Base-by-base conservation (phyloP, 1,140 invertebrate species). In the Zaprionus vittiger region DNA sequence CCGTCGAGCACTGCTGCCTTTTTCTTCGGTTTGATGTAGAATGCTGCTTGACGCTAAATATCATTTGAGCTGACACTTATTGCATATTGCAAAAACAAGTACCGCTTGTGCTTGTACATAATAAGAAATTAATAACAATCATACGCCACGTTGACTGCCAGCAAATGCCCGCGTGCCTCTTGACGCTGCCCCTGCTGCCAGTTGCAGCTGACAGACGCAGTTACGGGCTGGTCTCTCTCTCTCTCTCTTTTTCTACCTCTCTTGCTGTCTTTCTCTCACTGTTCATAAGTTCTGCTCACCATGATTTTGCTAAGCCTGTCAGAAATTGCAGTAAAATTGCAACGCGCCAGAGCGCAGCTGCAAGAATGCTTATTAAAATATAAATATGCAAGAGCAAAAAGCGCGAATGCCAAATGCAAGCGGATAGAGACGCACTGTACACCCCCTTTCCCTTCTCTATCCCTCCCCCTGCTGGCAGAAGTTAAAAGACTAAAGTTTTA, bases 401-500 rank as follows among this genome's bases (percentile, higher is more conserved):
- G 80, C 63, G 56, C 55, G 69, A 52, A 74, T 55, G 77, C 70
- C 70, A 80, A 87, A 55, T 85, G 79, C 69, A 62, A 77, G 73
- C 74, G 74, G 71, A 31, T 68, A 66, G 54, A 76, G 56, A 56
- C 60, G 47, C 59, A 56, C 47, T 54, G 37, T 55, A 57, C 20
- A 28, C 1, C 20, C 47, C 47, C 9, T 17, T 17, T 14, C 2
- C 9, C 47, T 12, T 9, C 28, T 0, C 7, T 31, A 31, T 4
- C 3, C 9, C 47, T 4, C 0, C 12, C 47, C 12, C 47, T 22
- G 3, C 47, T 20, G 9, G 11, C 20, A 52, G 62, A 89, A 90
- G 81, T 90, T 90, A 84, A 90, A 90, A 89, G 90, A 90, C 79
- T 90, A 90, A 90, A 90, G 82, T 90, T 90, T 90, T 85, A 90